phyloP scores from a whole-genome alignment of 2,888 invertebrate genomes.

The Caenorhabditis wallacei region DNA sequence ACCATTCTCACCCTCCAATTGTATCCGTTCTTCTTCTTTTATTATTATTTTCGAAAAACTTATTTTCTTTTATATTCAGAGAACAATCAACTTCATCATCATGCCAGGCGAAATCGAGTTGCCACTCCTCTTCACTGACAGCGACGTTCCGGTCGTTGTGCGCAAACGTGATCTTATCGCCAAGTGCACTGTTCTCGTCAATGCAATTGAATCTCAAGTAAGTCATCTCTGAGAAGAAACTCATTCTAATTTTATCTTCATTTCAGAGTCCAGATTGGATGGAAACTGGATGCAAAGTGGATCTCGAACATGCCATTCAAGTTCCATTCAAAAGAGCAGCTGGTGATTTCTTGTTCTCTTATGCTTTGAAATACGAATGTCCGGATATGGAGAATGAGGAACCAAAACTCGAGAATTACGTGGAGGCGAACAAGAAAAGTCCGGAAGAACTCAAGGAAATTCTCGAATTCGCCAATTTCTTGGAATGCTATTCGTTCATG shows the following conservation, averaged over 20 bases:
- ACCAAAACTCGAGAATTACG: background rate
- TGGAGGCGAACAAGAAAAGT: background rate
- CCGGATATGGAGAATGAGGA: background rate
- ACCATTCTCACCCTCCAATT: no score
- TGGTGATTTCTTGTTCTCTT: slow-evolving; percentile 1
- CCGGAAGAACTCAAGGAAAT: slow-evolving; percentile 20
- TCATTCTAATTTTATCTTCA: background rate
- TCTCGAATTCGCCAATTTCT: slow-evolving; percentile 18
- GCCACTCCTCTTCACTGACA: background rate
- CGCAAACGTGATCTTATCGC: background rate
- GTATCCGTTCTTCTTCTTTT: no score
- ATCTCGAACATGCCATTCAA: background rate
- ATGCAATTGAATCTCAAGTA: background rate
- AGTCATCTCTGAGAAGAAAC: background rate
- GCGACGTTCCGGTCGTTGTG: background rate
- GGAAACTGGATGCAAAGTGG: background rate
- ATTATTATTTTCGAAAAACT: no score
- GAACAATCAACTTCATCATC: background rate
- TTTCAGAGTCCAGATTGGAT: slow-evolving; percentile 13
- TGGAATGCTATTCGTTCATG: slow-evolving; percentile 23
- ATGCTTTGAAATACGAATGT: background rate
- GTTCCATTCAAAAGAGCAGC: background rate
- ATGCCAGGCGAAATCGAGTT: background rate
- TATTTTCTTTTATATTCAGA: no score
- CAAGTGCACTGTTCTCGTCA: background rate